Base-by-base conservation (phyloP, 2,113 vertebrate genomes). In the Melospiza melodia region DNA sequence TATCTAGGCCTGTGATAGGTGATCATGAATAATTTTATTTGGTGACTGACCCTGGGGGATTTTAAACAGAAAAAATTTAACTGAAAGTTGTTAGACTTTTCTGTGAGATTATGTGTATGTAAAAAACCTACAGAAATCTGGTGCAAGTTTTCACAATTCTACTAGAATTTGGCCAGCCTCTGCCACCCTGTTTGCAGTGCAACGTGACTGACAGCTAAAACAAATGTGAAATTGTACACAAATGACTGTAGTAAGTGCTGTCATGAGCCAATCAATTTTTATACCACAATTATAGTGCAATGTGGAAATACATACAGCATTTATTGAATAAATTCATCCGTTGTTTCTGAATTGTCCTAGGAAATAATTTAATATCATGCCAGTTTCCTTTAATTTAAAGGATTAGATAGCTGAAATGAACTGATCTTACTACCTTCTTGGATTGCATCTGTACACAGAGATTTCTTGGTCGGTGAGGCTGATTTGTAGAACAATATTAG, bases 171-270 rank as follows among this genome's bases (percentile, higher is more conserved):
- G 83, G 19, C 17, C 78, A 78, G 43, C 10, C 52, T 76, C 76
- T 92, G 54, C 55, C 67, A 83, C 21, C 4, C 46, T 3, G 1
- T 75, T 63, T 85, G 65, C 51, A 71, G 19, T 35, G 9, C 15
- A 80, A 59, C 10, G 25, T 90, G 83, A 91, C 1, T 95, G 77
- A 93, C 95, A 75, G 49, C 77, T 90, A 79, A 59, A 95, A 95
- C 43, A 5, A 85, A 89, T 21, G 41, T 33, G 54, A 93, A 89
- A 86, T 84, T 59, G 54, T 63, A 49, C 48, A 79, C 27, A 89
- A 88, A 93, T 87, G 1, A 86, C 69, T 94, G 80, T 77, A 96
- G 52, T 91, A 97, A 92, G 33, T 72, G 62, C 72, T 95, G 88
- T 85, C 92, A 93, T 0, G 1, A 94, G 54, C 39, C 63, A 93